These are phyloP conservation scores for Todiramphus saurophagus DNA, from an alignment of 2,113 vertebrate genomes.

Conservation along the genomic window DNA sequence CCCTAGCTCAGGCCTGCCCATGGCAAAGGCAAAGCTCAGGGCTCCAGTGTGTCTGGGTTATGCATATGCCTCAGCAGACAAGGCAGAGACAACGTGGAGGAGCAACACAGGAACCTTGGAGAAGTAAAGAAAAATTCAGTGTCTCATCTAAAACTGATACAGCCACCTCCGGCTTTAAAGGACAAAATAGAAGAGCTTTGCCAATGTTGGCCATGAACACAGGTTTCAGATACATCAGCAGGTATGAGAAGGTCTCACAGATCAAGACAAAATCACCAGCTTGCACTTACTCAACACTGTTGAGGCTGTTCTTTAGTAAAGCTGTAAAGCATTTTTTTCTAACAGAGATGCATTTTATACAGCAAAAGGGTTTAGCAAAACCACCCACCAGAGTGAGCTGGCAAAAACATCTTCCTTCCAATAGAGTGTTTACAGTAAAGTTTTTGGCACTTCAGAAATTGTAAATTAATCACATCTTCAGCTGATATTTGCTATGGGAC, in stretches of 20 bases:
- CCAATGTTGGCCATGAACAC: not conserved
- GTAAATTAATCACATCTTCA: not conserved
- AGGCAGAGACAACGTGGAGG: not conserved
- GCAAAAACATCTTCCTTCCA: not conserved
- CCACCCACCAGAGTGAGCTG: not conserved
- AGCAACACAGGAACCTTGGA: not conserved
- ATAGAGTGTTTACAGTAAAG: not conserved
- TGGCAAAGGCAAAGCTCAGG: not conserved
- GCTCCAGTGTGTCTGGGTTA: not conserved
- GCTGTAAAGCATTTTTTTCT: not conserved
- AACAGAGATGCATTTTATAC: not conserved
- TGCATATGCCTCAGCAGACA: not conserved
- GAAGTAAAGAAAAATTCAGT: not conserved
- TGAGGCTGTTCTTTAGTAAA: not conserved
- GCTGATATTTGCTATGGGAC: not conserved
- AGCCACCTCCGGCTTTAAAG: not conserved
- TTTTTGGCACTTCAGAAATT: not conserved
- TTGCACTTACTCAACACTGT: not conserved
- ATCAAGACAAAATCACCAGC: not conserved
- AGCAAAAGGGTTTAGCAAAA: not conserved
- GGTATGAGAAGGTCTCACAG: not conserved
- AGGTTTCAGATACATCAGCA: not conserved
- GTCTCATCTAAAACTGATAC: constrained; percentile 33
- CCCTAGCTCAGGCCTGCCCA: not conserved
- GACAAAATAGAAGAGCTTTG: not conserved